These are phyloP conservation scores for Coptodon rendalli DNA, from an alignment of 2,113 vertebrate species.

Conservation along the genomic window DNA sequence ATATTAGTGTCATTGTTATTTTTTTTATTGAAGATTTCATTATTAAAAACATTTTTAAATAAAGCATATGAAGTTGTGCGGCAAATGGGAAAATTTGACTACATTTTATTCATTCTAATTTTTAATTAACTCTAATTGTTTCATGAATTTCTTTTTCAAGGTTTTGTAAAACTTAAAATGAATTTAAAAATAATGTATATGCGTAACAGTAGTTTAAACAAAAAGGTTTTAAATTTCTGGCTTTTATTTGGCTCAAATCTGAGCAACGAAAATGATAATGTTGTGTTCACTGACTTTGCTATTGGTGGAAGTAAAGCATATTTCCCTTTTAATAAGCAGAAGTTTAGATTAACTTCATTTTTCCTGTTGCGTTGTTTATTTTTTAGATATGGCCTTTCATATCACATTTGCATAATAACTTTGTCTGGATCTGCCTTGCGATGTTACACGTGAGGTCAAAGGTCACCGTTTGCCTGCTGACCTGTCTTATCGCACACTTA, in stretches of 20 bases:
- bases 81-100: background rate
- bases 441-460: background rate
- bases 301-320: background rate
- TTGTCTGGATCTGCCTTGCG: background rate
- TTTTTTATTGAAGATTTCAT: background rate
- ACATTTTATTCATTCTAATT: fast-evolving
- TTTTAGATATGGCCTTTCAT: fast-evolving
- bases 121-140: fast-evolving
- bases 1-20: background rate
- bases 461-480: background rate
- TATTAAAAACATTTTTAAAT: background rate
- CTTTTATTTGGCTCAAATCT: background rate
- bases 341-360: background rate
- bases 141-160: background rate
- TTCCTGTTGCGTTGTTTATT: background rate
- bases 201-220: background rate
- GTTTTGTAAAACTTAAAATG: background rate
- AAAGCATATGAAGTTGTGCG: fast-evolving
- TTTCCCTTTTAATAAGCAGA: background rate
- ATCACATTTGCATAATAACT: background rate
- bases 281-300: background rate
- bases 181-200: background rate
- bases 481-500: background rate
- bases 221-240: background rate
- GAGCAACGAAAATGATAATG: background rate